These are phyloP conservation scores for Charadrius vociferus DNA, from an alignment of 2,113 vertebrate genomes.

Conservation along the genomic window DNA sequence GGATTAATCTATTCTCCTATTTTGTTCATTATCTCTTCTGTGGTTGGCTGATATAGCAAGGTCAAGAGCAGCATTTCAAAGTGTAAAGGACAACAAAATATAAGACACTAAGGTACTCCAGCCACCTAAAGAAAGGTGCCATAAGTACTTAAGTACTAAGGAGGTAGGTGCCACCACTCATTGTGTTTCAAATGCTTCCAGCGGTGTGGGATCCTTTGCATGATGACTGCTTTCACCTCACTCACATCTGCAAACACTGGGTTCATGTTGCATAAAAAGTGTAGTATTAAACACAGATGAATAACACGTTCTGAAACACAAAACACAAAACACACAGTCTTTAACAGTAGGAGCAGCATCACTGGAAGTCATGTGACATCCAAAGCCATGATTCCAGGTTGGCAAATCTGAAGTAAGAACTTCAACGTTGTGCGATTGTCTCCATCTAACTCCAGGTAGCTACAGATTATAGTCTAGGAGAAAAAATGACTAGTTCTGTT, in stretches of 20 bases:
- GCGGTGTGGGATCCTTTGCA: not conserved
- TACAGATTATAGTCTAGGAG: not conserved
- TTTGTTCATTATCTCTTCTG: not conserved
- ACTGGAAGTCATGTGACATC: not conserved
- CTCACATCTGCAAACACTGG: not conserved
- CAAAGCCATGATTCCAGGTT: not conserved
- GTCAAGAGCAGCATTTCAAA: not conserved
- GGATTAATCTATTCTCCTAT: not conserved
- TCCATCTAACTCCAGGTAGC: not conserved
- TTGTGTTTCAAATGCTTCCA: not conserved
- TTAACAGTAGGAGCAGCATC: not conserved
- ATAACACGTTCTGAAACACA: not conserved
- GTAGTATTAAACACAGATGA: not conserved
- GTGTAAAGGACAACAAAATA: not conserved
- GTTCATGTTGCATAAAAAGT: not conserved
- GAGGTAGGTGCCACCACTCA: not conserved
- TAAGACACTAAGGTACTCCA: not conserved
- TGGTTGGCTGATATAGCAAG: not conserved
- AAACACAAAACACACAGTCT: not conserved
- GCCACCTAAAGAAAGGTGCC: not conserved
- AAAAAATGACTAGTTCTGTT: not conserved
- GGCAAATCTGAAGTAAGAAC: not conserved
- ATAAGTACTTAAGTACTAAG: not conserved
- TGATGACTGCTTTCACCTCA: not conserved
- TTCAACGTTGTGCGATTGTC: not conserved